Evolutionary conservation across 2,113 vertebrate species (phyloP).

Genomic region (Catagonus wagneri): DNA sequence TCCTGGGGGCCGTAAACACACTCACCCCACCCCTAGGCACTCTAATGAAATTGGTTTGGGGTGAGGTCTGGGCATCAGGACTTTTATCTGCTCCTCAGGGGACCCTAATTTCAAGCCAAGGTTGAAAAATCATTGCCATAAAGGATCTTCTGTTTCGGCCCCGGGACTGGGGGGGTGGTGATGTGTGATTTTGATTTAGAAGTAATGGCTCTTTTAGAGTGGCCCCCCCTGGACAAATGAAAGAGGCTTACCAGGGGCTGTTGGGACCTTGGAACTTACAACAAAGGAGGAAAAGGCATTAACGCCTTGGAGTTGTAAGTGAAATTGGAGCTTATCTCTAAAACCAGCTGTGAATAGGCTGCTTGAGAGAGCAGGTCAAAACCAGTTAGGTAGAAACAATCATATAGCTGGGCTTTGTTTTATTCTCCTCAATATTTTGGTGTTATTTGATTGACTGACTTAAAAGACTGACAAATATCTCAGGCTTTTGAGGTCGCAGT

Average conservation of each 20-base stretch:
- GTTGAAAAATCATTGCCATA: not conserved
- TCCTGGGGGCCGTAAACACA: not conserved
- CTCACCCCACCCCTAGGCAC: not conserved
- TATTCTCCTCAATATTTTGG: slow-evolving; percentile 45
- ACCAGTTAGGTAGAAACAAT: slow-evolving; percentile 6
- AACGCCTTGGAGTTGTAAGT: not conserved
- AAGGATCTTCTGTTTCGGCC: slow-evolving; percentile 20
- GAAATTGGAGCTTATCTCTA: slow-evolving; percentile 50
- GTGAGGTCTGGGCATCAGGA: not conserved
- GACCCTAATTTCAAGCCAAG: not conserved
- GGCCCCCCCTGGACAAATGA: not conserved
- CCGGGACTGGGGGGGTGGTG: not conserved
- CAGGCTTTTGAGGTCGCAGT: not conserved
- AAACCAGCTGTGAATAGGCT: slow-evolving; percentile 32
- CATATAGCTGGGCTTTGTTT: not conserved
- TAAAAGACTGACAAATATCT: slow-evolving; percentile 26
- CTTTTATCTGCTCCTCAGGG: not conserved
- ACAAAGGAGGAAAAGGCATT: not conserved
- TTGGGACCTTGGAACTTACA: slow-evolving; percentile 34
- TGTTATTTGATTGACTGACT: slow-evolving; percentile 38
- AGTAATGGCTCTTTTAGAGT: slow-evolving; percentile 34
- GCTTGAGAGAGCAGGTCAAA: slow-evolving; percentile 22
- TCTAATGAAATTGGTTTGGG: not conserved
- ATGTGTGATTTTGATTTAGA: slow-evolving; percentile 50
- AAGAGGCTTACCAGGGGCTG: not conserved